Evolutionary conservation across 2,888 invertebrate species (phyloP), one percentile per base, ranked within the genome.

Genomic region (Lasioglossum morio): DNA sequence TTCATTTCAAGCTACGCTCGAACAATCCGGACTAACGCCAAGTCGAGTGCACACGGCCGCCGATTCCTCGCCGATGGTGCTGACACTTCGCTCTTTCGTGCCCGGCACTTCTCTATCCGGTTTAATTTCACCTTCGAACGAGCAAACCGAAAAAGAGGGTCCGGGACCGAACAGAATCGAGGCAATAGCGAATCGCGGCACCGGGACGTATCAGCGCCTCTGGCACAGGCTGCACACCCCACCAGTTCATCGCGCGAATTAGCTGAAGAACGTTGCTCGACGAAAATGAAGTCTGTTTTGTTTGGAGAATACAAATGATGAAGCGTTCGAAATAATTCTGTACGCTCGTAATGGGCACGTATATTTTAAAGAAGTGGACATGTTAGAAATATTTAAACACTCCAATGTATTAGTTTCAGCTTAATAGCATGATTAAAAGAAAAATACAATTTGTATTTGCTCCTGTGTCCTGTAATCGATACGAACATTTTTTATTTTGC

Each of bases 111-210:
- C 82, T 83, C 85, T 78, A 85, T 87, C 77, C 82, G 86, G 86
- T 91, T 90, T 92, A 88, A 92, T 92, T 90, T 88, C 86, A 88
- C 84, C 91, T 81, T 83, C 72, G 82, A 85, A 70, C 74, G 84
- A 80, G 66, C 85, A 84, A 40, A 43, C 27, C 48, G 57, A 37
- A 75, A 48, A 53, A 34, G 30, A 77, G 60, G 16, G 60, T 14
- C 4, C 30, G 60, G 27, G 5, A 5, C 5, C 27, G 27, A 16
- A 16, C 5, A 30, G 30, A 12, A 60, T 27, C 1, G 27, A 30
- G 60, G 30, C 60, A 63, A 63, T 63, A 30, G 16, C 27, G 16
- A 16, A 63, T 1, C 23, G 23, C 53, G 23, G 2, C 23, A n/a
- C n/a, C 23, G 23, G 8, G 23, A 60, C 27, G 27, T 16, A 30